These are phyloP conservation scores for Melanerpes formicivorus DNA, from an alignment of 2,113 vertebrate species.

Conservation along the genomic window DNA sequence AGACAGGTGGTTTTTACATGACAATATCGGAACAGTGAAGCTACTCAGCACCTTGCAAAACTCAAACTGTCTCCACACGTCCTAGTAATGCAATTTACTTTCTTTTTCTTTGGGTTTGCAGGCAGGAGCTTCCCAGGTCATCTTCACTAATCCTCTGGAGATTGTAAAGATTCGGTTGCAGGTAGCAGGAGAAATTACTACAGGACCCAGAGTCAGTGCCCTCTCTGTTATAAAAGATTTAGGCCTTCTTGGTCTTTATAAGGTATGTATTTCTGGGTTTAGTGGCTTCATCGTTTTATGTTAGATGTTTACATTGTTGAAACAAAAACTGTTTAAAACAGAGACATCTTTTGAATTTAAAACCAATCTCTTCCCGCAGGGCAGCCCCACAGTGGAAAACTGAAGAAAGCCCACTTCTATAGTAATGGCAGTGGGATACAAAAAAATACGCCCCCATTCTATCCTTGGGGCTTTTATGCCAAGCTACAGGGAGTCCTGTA, in stretches of 20 bases:
- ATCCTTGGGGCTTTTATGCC: slow-evolving; percentile 44
- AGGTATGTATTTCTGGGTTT: slow-evolving; percentile 71
- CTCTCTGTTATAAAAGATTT: slow-evolving; percentile 82
- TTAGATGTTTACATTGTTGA: background rate
- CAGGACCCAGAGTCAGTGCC: slow-evolving; percentile 84
- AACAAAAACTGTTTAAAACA: slow-evolving; percentile 12
- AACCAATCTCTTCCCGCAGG: slow-evolving; percentile 53
- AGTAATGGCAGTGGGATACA: slow-evolving; percentile 52
- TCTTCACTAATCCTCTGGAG: slow-evolving; percentile 87
- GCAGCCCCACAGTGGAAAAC: slow-evolving; percentile 57
- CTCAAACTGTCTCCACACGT: background rate
- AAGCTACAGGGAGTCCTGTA: slow-evolving; percentile 51
- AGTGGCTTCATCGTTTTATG: background rate
- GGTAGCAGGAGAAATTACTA: slow-evolving; percentile 92
- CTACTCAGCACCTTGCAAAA: background rate
- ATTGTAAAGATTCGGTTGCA: slow-evolving; percentile 99
- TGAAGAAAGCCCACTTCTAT: slow-evolving; percentile 57
- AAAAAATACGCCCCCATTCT: background rate
- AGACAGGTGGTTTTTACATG: background rate
- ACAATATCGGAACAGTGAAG: background rate
- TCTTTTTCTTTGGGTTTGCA: slow-evolving; percentile 55
- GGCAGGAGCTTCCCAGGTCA: slow-evolving; percentile 86
- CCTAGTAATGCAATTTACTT: background rate
- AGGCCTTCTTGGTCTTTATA: slow-evolving; percentile 84
- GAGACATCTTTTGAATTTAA: slow-evolving; percentile 41